A percentile compares a stretch with the other conserved stretches of the same genome.
phyloP scores from a whole-genome alignment of 2,888 invertebrate species.

The Polymixis lichenea region DNA sequence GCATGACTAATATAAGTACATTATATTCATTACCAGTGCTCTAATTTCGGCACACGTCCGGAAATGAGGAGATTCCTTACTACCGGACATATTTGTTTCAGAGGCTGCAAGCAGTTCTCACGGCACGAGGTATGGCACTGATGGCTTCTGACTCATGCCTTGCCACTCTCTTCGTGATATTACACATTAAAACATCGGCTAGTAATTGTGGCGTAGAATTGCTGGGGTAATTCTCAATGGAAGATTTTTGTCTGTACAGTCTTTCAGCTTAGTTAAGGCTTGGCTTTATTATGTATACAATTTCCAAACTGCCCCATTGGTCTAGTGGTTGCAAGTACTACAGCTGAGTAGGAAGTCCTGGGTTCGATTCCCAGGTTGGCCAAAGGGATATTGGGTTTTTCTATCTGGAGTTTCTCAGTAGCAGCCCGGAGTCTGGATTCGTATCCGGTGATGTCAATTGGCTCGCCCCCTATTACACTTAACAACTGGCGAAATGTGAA shows the following conservation, averaged over 20 bases:
- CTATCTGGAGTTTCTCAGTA: no score
- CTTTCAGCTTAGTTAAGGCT: neutral
- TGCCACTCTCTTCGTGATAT: conserved; percentile 54
- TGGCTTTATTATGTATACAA: neutral
- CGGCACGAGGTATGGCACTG: conserved; percentile 41
- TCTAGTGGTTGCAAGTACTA: no score
- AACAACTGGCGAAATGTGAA: no score
- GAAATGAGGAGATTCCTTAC: conserved; percentile 59
- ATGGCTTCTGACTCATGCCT: conserved; percentile 59
- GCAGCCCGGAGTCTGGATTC: no score
- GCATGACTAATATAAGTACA: conserved; percentile 48
- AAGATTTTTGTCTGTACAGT: neutral
- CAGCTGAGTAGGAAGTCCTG: no score
- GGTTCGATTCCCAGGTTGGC: no score
- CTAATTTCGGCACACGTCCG: conserved; percentile 62
- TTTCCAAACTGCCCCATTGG: neutral
- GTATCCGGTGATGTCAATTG: no score
- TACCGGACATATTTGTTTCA: conserved; percentile 56
- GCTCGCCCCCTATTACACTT: no score
- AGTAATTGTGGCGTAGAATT: conserved; percentile 56
- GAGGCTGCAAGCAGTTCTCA: conserved; percentile 57
- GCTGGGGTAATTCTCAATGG: conserved; percentile 32
- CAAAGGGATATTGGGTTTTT: no score
- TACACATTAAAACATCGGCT: conserved; percentile 33
- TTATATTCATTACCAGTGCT: conserved; percentile 36